Evolutionary conservation across 2,113 vertebrate species (phyloP), one percentile per base, ranked within the genome.

Genomic region (Ptilorrhoa leucosticta): DNA sequence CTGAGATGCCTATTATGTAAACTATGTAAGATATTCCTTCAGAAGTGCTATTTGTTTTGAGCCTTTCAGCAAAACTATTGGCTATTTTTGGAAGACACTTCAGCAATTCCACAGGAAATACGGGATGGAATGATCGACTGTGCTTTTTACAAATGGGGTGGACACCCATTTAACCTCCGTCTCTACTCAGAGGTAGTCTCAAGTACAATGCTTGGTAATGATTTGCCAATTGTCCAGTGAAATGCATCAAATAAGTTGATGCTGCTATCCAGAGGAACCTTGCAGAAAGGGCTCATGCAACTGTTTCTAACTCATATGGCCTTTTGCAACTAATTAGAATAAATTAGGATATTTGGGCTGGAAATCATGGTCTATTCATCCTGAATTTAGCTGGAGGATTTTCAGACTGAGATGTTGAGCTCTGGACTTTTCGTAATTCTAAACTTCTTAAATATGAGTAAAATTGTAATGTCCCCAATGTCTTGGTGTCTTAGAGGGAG

Each of bases 1-100:
- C 76, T 92, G 88, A 93, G 76, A 92, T 68, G 63, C 47, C 86
- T 83, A 68, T 96, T 96, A 75, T 94, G 72, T 92, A 76, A 95
- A 90, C 64, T 54, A 95, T 86, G 94, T 78, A 92, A 93, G 60
- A 61, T 94, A 92, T 90, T 96, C 86, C 65, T 90, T 94, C 83
- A 68, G 80, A 90, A 83, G 88, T 88, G n/a, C 71, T 77, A 39
- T 93, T 95, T 95, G 80, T 81, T 92, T 96, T 93, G 28, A 78
- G 77, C 88, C 48, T 95, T 94, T 92, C 76, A 65, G 69, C 48
- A 90, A 93, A 95, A 71, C 60, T 60, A 4, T 75, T 60, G 79
- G 68, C 88, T 94, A 64, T 93, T 93, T 90, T 94, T 94, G 69
- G 86, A 92, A 92, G 69, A 53, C 10, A 4, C 30, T 93, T 87